Evolutionary conservation across 2,888 invertebrate genomes (phyloP).

Genomic region (Glaucopsyche alexis): DNA sequence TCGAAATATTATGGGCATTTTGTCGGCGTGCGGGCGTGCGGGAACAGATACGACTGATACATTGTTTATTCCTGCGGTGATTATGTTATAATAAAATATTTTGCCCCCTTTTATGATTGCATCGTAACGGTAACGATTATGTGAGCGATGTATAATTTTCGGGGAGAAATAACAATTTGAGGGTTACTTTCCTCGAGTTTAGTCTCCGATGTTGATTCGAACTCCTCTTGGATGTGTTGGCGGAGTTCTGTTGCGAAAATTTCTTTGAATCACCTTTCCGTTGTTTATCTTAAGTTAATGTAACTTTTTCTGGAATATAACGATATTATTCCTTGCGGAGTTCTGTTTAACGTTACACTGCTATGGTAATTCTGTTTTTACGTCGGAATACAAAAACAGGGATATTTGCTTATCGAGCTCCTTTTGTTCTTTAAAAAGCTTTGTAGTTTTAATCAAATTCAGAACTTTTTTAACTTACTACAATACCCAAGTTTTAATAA

Average conservation of each 20-base stretch:
- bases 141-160: slow-evolving; percentile 22
- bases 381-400: background rate
- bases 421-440: background rate
- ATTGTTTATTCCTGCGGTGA: slow-evolving; percentile 32
- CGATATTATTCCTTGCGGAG: slow-evolving; percentile 37
- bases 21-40: background rate
- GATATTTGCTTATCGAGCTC: background rate
- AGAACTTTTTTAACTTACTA: too few species aligned
- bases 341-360: background rate
- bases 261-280: background rate
- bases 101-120: background rate
- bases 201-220: background rate
- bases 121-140: slow-evolving; percentile 11
- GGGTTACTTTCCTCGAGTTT: background rate
- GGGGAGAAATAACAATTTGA: slow-evolving; percentile 6
- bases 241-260: too few species aligned
- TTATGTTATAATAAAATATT: slow-evolving; percentile 25
- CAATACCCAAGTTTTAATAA: too few species aligned
- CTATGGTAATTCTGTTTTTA: background rate
- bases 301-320: background rate
- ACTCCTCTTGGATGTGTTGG: background rate
- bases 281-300: slow-evolving; percentile 13
- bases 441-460: background rate
- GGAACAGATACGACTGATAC: background rate
- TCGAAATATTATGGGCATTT: slow-evolving; percentile 33